Conservation (phyloP, 1,140 invertebrate genomes). For the Cyrtorhinus lividipennis region DNA sequence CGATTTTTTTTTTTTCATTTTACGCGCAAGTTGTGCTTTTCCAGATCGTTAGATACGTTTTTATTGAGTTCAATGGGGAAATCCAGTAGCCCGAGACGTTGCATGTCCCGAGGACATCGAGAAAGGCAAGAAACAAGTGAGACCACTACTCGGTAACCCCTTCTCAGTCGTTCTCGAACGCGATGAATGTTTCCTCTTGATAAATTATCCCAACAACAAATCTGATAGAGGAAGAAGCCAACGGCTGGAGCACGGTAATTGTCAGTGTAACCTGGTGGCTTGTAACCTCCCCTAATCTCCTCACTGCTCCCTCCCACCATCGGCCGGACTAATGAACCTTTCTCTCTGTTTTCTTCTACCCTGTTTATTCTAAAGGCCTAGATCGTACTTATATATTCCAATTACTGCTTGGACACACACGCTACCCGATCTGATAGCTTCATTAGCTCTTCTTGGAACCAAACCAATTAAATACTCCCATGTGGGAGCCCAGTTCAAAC, state of each 20-base stretch:
- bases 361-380: not conserved
- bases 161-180: not conserved
- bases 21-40: too few relatives aligned
- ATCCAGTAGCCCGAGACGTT: conserved; percentile 2
- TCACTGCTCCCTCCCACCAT: not conserved
- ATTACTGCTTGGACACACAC: conserved; percentile 11
- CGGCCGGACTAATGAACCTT: not conserved
- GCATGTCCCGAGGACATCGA: not conserved
- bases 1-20: too few relatives aligned
- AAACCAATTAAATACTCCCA: conserved; percentile 12
- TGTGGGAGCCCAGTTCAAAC: conserved; percentile 12
- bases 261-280: conserved; percentile 11
- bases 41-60: too few relatives aligned
- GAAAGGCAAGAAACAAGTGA: not conserved
- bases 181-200: conserved; percentile 7
- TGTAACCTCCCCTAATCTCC: conserved; percentile 2
- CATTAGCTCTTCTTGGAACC: conserved; percentile 11
- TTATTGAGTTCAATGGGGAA: conserved; percentile 2
- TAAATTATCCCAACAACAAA: conserved; percentile 9
- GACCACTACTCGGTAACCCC: not conserved
- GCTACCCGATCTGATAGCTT: conserved; percentile 12
- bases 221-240: conserved; percentile 4
- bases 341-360: not conserved
- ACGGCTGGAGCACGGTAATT: conserved; percentile 9
- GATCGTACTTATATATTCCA: conserved; percentile 14